Base-by-base conservation (phyloP, 2,113 vertebrate genomes). In the Trogon melanurus region DNA sequence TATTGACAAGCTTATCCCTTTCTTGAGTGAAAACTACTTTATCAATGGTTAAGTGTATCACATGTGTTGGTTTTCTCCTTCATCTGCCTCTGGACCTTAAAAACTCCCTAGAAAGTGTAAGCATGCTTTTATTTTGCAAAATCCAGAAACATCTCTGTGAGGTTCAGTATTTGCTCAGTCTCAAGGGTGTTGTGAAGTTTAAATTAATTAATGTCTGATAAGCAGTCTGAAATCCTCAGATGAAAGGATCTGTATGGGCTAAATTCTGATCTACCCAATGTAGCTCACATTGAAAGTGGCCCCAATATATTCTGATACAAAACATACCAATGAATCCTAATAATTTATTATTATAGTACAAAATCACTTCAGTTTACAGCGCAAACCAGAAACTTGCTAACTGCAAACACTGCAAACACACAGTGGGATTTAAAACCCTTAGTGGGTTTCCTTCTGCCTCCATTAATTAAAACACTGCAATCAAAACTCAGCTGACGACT, bases 191-290 rank as follows among this genome's bases (percentile, higher is more conserved):
- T 75, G 30, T 75, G 83, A 92, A 95, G 83, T 87, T 92, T 81
- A 92, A 86, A 87, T 92, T 87, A 96, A 94, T 84, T 93, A 89
- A 69, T 29, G 45, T 69, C 66, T 91, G 7, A 22, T 62, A 85
- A 93, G 41, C 18, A 92, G 41, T n/a, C 62, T 82, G 50, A 89
- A 90, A 94, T 53, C 23, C 69, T 89, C 61, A 93, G 57, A 87
- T 89, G 65, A 93, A 96, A 95, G 36, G 64, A 90, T 85, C 20
- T 34, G 19, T 75, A 32, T 20, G 38, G 76, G 61, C 41, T 76
- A 87, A 91, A 96, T 94, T 87, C 92, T 91, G 79, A 86, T 78
- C 56, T 58, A 81, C 5, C 2, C 21, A 0, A 44, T 6, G 34
- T 2, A 85, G 8, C 18, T 78, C 47, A 66, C 32, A 62, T 16